Conservation (phyloP, 2,113 vertebrate species). For the Pelecanoides urinatrix region DNA sequence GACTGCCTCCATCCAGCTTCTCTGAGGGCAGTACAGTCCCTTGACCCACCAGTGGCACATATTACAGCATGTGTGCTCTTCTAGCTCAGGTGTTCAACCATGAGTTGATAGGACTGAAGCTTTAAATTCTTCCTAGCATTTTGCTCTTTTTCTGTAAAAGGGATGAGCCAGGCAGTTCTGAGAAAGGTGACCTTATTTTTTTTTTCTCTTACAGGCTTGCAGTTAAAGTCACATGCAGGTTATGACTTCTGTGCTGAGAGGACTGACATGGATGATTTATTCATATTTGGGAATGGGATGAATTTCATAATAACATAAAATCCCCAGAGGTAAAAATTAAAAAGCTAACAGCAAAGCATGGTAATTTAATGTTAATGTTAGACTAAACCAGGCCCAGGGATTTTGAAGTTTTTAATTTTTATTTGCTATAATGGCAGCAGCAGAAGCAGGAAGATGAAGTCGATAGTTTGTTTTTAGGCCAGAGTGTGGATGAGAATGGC, state of each 20-base stretch:
- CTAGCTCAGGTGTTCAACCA: not conserved
- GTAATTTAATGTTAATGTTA: not conserved
- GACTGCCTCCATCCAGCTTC: not conserved
- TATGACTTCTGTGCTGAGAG: not conserved
- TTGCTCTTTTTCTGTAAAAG: not conserved
- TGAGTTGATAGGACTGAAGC: not conserved
- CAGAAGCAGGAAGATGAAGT: not conserved
- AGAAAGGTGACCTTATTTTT: not conserved
- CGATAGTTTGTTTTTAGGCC: not conserved
- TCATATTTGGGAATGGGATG: not conserved
- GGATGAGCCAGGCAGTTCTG: not conserved
- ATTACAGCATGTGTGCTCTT: not conserved
- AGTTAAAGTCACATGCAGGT: not conserved
- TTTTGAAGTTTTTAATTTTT: conserved; percentile 7
- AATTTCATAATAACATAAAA: not conserved
- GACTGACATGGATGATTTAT: not conserved
- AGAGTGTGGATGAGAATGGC: not conserved
- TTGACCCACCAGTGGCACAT: not conserved
- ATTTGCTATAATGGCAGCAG: not conserved
- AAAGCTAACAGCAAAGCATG: not conserved
- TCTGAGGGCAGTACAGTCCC: not conserved
- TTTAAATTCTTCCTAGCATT: not conserved
- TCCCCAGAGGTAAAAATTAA: not conserved
- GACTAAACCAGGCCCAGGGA: not conserved
- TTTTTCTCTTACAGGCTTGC: not conserved